Evolutionary conservation across 2,113 vertebrate genomes (phyloP).

Genomic region (Psammodynastes pulverulentus): DNA sequence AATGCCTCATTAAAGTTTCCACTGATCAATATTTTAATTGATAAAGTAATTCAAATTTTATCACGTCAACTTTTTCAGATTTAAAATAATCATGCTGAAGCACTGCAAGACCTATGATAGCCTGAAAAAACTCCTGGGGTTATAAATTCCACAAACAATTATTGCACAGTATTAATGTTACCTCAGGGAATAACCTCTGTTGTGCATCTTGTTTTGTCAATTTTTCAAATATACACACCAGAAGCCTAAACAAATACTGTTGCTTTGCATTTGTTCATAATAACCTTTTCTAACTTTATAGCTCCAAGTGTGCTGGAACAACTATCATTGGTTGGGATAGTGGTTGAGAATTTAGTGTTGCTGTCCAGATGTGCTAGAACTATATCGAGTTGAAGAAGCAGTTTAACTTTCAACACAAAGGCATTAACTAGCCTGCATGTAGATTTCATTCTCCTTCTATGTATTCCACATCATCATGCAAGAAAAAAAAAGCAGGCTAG

Average conservation of each 20-base stretch:
- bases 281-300: not conserved
- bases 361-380: not conserved
- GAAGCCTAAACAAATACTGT: not conserved
- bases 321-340: not conserved
- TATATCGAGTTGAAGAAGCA: not conserved
- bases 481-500: not conserved
- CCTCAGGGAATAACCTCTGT: not conserved
- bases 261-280: not conserved
- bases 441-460: not conserved
- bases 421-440: not conserved
- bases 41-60: not conserved
- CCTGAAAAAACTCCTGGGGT: conserved; percentile 8
- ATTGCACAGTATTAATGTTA: not conserved
- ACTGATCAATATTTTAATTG: not conserved
- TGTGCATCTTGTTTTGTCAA: not conserved
- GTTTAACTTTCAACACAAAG: conserved; percentile 2
- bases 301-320: not conserved
- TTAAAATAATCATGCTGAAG: conserved; percentile 51
- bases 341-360: not conserved
- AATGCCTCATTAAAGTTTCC: not conserved
- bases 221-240: not conserved
- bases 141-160: conserved; percentile 42
- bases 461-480: not conserved
- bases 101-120: conserved; percentile 46
- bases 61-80: not conserved